Evolutionary conservation across 2,888 invertebrate species (phyloP), one percentile per base, ranked within the genome.

Genomic region (Salpingus planirostris): DNA sequence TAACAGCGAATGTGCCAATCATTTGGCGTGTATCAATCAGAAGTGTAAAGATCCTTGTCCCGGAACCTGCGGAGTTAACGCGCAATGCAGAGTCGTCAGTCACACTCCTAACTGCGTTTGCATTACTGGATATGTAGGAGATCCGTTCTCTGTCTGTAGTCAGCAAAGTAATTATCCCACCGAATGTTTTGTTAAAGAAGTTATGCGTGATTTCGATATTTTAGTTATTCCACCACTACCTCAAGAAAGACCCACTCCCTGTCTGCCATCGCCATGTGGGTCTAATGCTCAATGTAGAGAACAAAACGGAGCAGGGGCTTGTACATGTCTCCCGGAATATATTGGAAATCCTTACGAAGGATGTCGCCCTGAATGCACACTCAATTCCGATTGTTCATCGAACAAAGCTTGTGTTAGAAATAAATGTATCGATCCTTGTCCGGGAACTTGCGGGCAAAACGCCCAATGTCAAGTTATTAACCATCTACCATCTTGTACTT

Each of bases 61-160:
- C 27, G 72, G 76, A 36, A 73, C 79, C 3, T 88, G 88, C 56
- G 85, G 84, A 21, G 57, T 64, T 21, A 78, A 76, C 58, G 81
- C 86, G 7, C 71, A 77, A 44, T 87, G 86, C 51, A 73, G 76
- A 36, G 82, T 83, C 3, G 73, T 81, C 2, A 84, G 83, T 51
- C 85, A 85, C 48, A 76, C 78, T n/a, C 79, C 84, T 5, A 78
- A 80, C 68, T 89, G 89, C 57, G 71, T 76, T 27, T 89, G 89
- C 57, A 66, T 71, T 29, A 62, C 69, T 55, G 74, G 73, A 39
- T 78, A 46, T 40, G 42, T 40, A 7, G 55, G 55, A 15, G 51
- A 55, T 39, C 29, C 38, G 3, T 36, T 41, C 45, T 63, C 65
- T 8, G 60, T 62, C 27, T 74, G 71, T 26, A 64, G 67, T 24